These are phyloP conservation scores for Pipa parva DNA, from an alignment of 2,113 vertebrate species.

Conservation along the genomic window DNA sequence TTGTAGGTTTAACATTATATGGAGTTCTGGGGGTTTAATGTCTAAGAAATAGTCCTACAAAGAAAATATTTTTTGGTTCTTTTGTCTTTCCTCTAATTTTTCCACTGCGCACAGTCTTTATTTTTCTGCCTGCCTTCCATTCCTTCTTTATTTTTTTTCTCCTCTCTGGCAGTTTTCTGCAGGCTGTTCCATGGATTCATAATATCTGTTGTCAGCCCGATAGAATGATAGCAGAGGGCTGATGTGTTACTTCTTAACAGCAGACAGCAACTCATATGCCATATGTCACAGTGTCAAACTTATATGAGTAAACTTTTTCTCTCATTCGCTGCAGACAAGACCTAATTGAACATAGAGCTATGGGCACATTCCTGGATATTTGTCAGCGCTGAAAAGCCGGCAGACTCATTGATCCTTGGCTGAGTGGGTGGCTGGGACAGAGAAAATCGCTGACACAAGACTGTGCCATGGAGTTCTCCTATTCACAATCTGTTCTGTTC, in stretches of 20 bases:
- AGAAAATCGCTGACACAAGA: conserved; percentile 11
- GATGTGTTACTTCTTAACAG: conserved; percentile 39
- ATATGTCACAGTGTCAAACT: conserved; percentile 38
- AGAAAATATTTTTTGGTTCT: neutral
- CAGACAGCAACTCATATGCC: conserved; percentile 30
- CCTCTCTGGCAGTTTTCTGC: conserved; percentile 4
- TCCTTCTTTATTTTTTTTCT: neutral
- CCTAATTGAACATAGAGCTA: conserved; percentile 34
- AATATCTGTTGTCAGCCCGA: conserved; percentile 37
- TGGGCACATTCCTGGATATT: conserved; percentile 23
- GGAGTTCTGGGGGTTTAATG: no score
- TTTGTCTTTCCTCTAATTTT: conserved; percentile 10
- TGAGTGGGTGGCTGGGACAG: conserved; percentile 26
- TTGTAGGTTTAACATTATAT: no score
- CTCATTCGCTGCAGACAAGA: conserved; percentile 25
- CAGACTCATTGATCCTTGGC: conserved; percentile 25
- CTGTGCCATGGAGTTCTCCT: neutral
- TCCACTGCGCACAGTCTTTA: neutral
- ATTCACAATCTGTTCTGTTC: conserved; percentile 7
- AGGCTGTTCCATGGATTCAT: conserved; percentile 24
- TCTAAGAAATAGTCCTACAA: conserved; percentile 1
- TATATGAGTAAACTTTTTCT: conserved; percentile 35
- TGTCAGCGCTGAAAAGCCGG: conserved; percentile 21
- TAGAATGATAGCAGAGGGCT: conserved; percentile 32
- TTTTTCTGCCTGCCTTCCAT: conserved; percentile 13